A percentile compares a stretch with the other conserved stretches of the same genome.
phyloP scores from a whole-genome alignment of 2,797 vertebrate species.

The Malacoctenus gilli region DNA sequence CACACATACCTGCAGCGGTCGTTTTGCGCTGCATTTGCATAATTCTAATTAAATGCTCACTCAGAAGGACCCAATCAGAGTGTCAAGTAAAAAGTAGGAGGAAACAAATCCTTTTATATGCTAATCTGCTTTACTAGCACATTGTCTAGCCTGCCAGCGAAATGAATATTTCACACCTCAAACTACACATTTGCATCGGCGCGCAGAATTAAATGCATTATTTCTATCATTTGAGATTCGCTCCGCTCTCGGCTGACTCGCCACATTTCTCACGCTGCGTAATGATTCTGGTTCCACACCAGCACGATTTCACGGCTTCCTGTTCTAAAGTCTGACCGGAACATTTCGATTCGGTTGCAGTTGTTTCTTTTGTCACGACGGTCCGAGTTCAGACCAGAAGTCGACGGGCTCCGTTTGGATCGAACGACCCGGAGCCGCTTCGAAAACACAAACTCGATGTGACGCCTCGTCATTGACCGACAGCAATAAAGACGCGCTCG shows the following conservation, averaged over 20 bases:
- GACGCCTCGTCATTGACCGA: background rate
- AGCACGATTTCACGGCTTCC: conserved; percentile 21
- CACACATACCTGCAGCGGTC: conserved; percentile 45
- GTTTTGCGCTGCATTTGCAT: conserved; percentile 67
- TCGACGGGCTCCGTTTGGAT: conserved; percentile 21
- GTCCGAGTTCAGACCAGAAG: conserved; percentile 7
- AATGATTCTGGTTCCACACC: conserved; percentile 20
- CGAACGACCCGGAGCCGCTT: background rate
- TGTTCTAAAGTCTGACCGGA: conserved; percentile 17
- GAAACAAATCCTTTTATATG: conserved; percentile 67
- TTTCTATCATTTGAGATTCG: conserved; percentile 44
- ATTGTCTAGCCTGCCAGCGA: conserved; percentile 49
- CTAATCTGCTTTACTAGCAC: conserved; percentile 67
- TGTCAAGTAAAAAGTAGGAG: conserved; percentile 56
- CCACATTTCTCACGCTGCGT: conserved; percentile 14
- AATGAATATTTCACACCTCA: conserved; percentile 62
- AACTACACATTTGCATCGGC: conserved; percentile 41
- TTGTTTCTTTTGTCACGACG: too few relatives aligned
- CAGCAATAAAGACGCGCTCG: background rate
- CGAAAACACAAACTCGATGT: background rate
- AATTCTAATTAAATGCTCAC: conserved; percentile 73
- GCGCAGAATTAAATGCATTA: conserved; percentile 42
- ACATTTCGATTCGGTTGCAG: conserved; percentile 17
- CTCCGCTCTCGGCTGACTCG: conserved; percentile 28
- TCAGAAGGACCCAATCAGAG: conserved; percentile 60